phyloP scores from a whole-genome alignment of 1,140 invertebrate genomes.

The Drosophila leontia region DNA sequence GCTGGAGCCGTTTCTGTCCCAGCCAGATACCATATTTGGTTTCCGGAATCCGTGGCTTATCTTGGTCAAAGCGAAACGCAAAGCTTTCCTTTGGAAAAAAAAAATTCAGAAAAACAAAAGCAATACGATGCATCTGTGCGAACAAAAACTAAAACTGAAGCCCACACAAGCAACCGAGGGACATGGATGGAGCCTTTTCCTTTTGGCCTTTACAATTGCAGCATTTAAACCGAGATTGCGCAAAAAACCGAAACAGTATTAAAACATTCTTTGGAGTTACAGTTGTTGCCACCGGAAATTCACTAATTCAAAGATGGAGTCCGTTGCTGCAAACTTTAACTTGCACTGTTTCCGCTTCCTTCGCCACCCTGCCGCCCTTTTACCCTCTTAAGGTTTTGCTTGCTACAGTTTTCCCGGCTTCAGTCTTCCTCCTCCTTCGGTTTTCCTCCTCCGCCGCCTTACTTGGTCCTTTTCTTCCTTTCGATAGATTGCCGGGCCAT shows the following conservation, averaged over 20 bases:
- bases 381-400: constrained; percentile 13
- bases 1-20: neutral
- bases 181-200: constrained; percentile 4
- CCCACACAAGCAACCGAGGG: constrained; percentile 5
- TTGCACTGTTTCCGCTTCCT: constrained; percentile 60
- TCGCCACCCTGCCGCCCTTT: constrained; percentile 3
- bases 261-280: constrained; percentile 57
- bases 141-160: constrained; percentile 33
- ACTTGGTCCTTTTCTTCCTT: constrained; percentile 11
- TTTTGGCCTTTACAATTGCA: constrained; percentile 36
- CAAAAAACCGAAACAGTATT: constrained; percentile 53
- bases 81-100: constrained; percentile 19
- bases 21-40: constrained; percentile 17
- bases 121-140: constrained; percentile 5
- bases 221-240: constrained; percentile 30
- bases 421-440: constrained; percentile 4
- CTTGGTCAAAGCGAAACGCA: constrained; percentile 33
- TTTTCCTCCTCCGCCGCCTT: neutral
- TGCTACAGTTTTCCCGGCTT: constrained; percentile 28
- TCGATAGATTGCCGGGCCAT: constrained; percentile 42
- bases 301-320: constrained; percentile 72
- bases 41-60: constrained; percentile 20
- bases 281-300: constrained; percentile 64
- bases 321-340: constrained; percentile 67
- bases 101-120: neutral